Base-by-base conservation (phyloP, 2,888 invertebrate species). In the Acanthopleura granulata region DNA sequence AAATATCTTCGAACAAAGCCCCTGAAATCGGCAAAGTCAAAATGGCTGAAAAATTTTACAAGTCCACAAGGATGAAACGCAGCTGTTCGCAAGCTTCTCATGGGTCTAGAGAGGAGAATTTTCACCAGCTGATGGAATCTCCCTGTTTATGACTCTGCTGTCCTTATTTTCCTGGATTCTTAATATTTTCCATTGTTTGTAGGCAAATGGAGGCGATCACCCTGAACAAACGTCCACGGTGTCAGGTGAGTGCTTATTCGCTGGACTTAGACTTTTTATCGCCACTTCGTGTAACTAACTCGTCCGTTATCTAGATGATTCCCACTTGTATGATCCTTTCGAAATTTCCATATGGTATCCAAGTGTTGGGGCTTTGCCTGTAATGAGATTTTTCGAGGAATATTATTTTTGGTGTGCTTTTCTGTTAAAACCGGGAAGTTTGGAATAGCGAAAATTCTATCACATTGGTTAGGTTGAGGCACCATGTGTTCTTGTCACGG, bases 31-130 rank as follows among this genome's bases (percentile, higher is more conserved):
- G 77, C 85, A 80, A 84, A 83, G 85, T 85, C 84, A 87, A 87
- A 79, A 87, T 86, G 87, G 87, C 87, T 81, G 87, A 80, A 83
- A 82, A 84, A 82, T 80, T 86, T 84, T 85, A 85, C 85, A 84
- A 86, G 86, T 86, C 84, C 86, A 78, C 74, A 62, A 49, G 73
- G 62, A 79, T 77, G 79, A 75, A 22, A 57, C 57, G 22, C 18
- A 57, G 40, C 40, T 40, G 40, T 40, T 40, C 40, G 40, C 9
- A 6, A 40, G 9, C 40, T 40, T 3, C 40, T 40, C 40, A 9
- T 40, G 40, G 40, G 40, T 9, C 40, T 40, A 40, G 40, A 40
- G 40, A 40, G 40, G 40, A 40, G 40, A 40, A 40, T 40, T 40
- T 40, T 40, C 40, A 40, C 40, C 40, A 40, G 40, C 9, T 3